Base-by-base conservation (phyloP, 2,113 vertebrate genomes). In the Dicaeum eximium region DNA sequence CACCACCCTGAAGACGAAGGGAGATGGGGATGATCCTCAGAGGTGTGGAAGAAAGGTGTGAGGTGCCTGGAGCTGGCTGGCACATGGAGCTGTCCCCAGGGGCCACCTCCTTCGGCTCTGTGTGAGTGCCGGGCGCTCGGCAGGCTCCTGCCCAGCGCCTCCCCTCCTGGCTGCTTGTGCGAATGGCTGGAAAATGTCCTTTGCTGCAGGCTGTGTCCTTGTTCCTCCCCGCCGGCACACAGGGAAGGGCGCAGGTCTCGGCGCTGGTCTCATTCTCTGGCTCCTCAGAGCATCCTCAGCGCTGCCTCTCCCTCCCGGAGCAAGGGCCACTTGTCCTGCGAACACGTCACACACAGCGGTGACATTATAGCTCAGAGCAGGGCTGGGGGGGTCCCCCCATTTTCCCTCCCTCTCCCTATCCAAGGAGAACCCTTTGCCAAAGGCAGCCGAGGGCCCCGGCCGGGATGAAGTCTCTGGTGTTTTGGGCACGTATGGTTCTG, bases 401-500 rank as follows among this genome's bases (percentile, higher is more conserved):
- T 35, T 37, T 11, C 27, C 37, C n/a, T 38, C 50, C 20, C 15
- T 65, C 45, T 38, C 72, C 54, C 37, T 22, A 1, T 9, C 53
- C 70, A 62, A 57, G 79, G 33, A 90, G 40, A 85, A 78, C n/a
- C 74, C 65, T 60, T 50, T 58, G 47, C 50, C 92, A 70, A 75
- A 83, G 73, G 70, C 20, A 13, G 79, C 56, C 65, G 8, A 13
- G 60, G 72, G 28, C 22, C 30, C 30, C 42, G 73, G 61, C 75
- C 6, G 44, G 28, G 73, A 17, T 22, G 51, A 73, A 92, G 67
- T 11, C 69, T 54, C 5, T 2, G 25, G 24, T 23, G 33, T 48
- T 78, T 17, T 24, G 48, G 37, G 25, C 33, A 9, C 5, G 45
- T 0, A 8, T 3, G 71, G 38, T 5, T 50, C 0, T 5, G 48